Percentiles rank a stretch among this genome's conserved stretches.
Conservation (phyloP, 2,797 vertebrate species). For the Acestrorhynchus altus region DNA sequence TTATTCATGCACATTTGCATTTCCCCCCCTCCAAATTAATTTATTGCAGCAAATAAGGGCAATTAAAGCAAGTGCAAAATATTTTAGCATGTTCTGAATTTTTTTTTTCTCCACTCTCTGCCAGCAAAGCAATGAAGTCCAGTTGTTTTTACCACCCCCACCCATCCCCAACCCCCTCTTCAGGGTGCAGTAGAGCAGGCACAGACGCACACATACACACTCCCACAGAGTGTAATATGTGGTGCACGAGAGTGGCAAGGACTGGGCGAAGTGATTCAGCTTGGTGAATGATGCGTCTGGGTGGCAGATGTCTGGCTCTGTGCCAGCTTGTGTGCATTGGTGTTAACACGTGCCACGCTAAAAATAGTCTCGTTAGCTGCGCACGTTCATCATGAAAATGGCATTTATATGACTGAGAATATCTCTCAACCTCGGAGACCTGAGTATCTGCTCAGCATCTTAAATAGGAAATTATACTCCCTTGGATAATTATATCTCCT, state of each 20-base stretch:
- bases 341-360: constrained; percentile 54
- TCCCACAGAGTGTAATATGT: constrained; percentile 36
- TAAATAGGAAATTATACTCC: constrained; percentile 41
- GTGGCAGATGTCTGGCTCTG: constrained; percentile 55
- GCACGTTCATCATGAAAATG: constrained; percentile 55
- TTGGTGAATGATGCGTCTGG: constrained; percentile 49
- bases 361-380: constrained; percentile 53
- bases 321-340: constrained; percentile 39
- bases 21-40: constrained; percentile 61
- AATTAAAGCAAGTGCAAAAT: constrained; percentile 66
- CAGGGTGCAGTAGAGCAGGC: not conserved
- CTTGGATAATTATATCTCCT: constrained; percentile 33
- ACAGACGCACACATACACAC: not conserved
- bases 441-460: constrained; percentile 44
- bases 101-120: not conserved
- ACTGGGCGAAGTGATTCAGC: constrained; percentile 57
- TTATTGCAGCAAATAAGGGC: constrained; percentile 69
- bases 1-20: constrained; percentile 78
- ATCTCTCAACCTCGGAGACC: constrained; percentile 40
- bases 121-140: constrained; percentile 13
- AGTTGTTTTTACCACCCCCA: not conserved
- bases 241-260: constrained; percentile 24
- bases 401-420: constrained; percentile 49
- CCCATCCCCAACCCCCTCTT: too few species aligned
- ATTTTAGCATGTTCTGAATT: constrained; percentile 50